Evolutionary conservation across 2,888 invertebrate species (phyloP).

Genomic region (Cheiracanthium punctorium): DNA sequence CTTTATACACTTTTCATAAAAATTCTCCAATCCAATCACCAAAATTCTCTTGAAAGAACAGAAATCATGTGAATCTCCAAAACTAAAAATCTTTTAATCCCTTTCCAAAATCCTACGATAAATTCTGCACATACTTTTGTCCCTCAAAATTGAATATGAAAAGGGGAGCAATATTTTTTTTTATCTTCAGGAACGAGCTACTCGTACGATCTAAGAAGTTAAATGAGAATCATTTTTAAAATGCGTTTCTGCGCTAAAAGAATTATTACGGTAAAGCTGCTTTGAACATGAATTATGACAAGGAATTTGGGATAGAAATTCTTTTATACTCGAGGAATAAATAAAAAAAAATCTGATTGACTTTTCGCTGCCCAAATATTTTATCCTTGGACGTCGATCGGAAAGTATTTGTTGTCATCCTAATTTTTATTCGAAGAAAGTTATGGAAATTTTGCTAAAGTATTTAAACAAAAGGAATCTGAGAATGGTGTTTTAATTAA

Average conservation of each 20-base stretch:
- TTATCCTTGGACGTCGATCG: too few species aligned
- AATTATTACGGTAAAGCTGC: not conserved
- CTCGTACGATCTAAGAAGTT: not conserved
- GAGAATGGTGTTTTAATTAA: too few species aligned
- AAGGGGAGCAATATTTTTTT: not conserved
- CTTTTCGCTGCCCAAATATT: too few species aligned
- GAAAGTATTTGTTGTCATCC: too few species aligned
- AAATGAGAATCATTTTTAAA: not conserved
- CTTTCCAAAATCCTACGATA: not conserved
- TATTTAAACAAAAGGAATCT: too few species aligned
- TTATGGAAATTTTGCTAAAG: too few species aligned
- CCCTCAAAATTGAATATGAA: not conserved
- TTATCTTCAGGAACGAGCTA: not conserved
- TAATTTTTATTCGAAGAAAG: too few species aligned
- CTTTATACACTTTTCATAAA: too few species aligned
- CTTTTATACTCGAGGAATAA: not conserved
- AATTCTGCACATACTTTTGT: not conserved
- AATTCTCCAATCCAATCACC: too few species aligned
- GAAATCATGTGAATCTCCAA: not conserved
- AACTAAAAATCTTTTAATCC: not conserved
- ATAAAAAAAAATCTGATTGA: not conserved
- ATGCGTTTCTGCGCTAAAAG: not conserved
- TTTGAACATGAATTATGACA: not conserved
- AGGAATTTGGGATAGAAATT: not conserved
- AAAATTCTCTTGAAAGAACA: too few species aligned